These are phyloP conservation scores for Sinhomidia bicolor DNA, from an alignment of 2,888 invertebrate species.

Conservation along the genomic window DNA sequence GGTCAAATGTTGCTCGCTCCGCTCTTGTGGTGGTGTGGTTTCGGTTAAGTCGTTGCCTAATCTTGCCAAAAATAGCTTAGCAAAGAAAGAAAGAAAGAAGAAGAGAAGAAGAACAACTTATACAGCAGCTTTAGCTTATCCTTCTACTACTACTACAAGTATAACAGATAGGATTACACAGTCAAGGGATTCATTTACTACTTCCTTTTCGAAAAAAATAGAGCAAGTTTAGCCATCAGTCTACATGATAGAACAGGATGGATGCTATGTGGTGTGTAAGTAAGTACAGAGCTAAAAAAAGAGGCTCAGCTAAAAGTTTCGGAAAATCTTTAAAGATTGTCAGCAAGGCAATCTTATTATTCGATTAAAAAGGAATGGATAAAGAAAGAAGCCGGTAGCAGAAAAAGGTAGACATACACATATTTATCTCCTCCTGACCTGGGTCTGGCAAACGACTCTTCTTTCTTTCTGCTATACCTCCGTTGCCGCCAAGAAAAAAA, in stretches of 20 bases:
- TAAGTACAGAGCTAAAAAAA: too few species aligned
- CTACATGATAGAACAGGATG: background rate
- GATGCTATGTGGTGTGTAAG: background rate
- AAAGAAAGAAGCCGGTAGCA: too few species aligned
- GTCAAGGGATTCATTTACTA: constrained; percentile 32
- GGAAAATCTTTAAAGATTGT: constrained; percentile 31
- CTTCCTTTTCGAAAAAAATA: constrained; percentile 13
- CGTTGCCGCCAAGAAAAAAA: too few species aligned
- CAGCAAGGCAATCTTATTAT: constrained; percentile 48
- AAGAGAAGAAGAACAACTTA: background rate
- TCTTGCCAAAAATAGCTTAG: constrained; percentile 53
- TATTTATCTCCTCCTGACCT: background rate
- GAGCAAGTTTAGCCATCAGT: background rate
- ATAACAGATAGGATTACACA: constrained; percentile 18
- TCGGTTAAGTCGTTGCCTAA: constrained; percentile 39
- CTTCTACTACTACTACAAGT: background rate
- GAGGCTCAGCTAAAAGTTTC: background rate
- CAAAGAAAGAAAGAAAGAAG: too few species aligned
- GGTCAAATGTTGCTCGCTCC: constrained; percentile 32
- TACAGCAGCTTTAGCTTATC: background rate
- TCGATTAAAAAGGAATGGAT: constrained; percentile 29
- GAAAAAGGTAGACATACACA: too few species aligned
- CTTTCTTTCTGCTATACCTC: too few species aligned
- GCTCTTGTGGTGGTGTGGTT: constrained; percentile 26
- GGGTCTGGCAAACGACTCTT: background rate